Evolutionary conservation across 2,888 invertebrate species (phyloP).

Genomic region (Yponomeuta cagnagella): DNA sequence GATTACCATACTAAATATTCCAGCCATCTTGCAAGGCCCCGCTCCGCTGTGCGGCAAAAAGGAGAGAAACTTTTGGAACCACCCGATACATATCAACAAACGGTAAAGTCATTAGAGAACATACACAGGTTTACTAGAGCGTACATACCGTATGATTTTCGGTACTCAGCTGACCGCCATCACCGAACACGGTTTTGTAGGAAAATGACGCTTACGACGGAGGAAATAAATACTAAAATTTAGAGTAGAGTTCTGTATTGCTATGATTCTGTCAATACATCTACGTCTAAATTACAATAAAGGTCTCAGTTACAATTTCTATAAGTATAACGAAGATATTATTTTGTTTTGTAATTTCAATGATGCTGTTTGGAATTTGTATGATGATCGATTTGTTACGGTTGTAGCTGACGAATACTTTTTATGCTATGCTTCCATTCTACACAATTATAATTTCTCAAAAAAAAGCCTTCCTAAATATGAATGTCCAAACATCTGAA

Average conservation of each 20-base stretch:
- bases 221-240: not conserved
- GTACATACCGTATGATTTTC: conserved; percentile 19
- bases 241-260: not conserved
- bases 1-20: too few species aligned
- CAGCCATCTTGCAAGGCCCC: too few species aligned
- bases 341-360: not conserved
- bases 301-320: not conserved
- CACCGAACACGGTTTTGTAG: not conserved
- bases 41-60: too few species aligned
- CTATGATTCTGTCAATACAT: conserved; percentile 20
- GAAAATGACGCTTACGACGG: not conserved
- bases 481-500: too few species aligned
- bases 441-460: not conserved
- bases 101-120: not conserved
- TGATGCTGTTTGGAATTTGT: not conserved
- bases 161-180: conserved; percentile 14
- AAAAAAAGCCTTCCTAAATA: not conserved
- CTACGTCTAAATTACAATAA: conserved; percentile 22
- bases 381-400: conserved; percentile 14
- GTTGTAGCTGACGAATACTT: not conserved
- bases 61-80: not conserved
- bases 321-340: not conserved
- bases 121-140: conserved; percentile 20
- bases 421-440: not conserved
- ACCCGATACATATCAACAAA: not conserved